phyloP scores from a whole-genome alignment of 2,113 vertebrate species.

The Synchiropus splendidus region DNA sequence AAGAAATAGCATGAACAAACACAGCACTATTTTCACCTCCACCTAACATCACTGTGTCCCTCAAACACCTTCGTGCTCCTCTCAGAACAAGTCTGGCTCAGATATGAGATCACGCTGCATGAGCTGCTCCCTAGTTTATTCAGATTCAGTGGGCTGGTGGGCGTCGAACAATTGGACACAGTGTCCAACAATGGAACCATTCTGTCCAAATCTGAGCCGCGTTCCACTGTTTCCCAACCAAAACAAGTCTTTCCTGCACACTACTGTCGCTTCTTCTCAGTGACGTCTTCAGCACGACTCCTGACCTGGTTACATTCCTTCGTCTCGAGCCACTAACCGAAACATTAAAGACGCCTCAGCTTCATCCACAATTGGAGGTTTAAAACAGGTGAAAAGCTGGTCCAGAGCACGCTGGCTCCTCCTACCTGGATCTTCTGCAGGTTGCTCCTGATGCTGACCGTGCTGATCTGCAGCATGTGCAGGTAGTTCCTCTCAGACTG shows the following conservation, averaged over 20 bases:
- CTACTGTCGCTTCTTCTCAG: too few species aligned
- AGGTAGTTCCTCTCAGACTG: conserved; percentile 80
- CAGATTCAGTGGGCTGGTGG: conserved; percentile 16
- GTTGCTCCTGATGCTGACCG: conserved; percentile 67
- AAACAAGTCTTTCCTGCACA: too few species aligned
- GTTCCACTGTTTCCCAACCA: too few species aligned
- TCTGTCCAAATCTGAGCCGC: conserved; percentile 7
- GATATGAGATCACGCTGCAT: background rate
- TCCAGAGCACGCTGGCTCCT: background rate
- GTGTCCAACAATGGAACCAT: conserved; percentile 28
- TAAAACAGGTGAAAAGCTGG: background rate
- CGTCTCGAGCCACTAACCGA: too few species aligned
- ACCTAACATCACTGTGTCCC: too few species aligned
- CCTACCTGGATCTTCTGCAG: conserved; percentile 68
- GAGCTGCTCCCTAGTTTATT: conserved; percentile 11
- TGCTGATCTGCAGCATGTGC: conserved; percentile 68
- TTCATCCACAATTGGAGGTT: too few species aligned
- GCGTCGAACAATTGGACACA: conserved; percentile 20
- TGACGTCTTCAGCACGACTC: too few species aligned
- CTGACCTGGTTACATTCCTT: too few species aligned
- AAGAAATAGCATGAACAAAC: too few species aligned
- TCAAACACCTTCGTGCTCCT: too few species aligned
- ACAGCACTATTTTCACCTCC: too few species aligned
- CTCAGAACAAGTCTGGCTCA: background rate
- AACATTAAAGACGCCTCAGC: too few species aligned